Evolutionary conservation across 2,113 vertebrate genomes (phyloP), one percentile per base, ranked within the genome.

Genomic region (Lepus americanus): DNA sequence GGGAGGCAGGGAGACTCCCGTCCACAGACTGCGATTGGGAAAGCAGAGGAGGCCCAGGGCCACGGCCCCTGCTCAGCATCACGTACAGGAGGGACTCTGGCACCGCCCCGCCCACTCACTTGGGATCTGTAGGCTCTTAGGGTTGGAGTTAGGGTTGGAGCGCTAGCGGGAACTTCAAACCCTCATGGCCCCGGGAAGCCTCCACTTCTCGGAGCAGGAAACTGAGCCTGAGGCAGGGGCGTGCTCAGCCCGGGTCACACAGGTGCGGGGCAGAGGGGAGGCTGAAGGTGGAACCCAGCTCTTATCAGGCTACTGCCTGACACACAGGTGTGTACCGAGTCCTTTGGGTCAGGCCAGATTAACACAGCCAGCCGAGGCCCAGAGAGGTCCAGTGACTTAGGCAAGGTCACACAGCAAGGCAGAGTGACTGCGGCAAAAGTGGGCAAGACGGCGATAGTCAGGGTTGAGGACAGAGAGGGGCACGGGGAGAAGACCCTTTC

Each of bases 311-410:
- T 51, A 11, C 67, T 70, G 9, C 61, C 83, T 61, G 12, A 33
- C 22, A 7, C 39, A 20, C 3, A 6, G 13, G 1, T 77, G 29
- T 39, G 33, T 8, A 70, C 66, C 22, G 61, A 27, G 22, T 66
- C 36, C 39, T 82, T 81, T 33, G 72, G 22, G 79, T 17, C 31
- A 22, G 80, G 12, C 36, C 4, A 6, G 64, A 44, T 81, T 82
- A 53, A 63, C 36, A 49, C 12, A 81, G 16, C 27, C 22, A 53
- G 79, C 13, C 4, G 27, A 63, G n/a, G 70, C 55, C 74, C 85
- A 87, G 76, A 94, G 92, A 89, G 81, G 23, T 33, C 79, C 66
- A 83, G 33, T 55, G 64, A 10, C 63, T 89, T 70, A 13, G 27
- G 36, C 79, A 85, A 31, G 84, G 70, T 79, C 59, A 70, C 64